Percentiles rank a stretch among this genome's conserved stretches.
Conservation (phyloP, 1,140 invertebrate genomes). For the Drosophila athabasca region DNA sequence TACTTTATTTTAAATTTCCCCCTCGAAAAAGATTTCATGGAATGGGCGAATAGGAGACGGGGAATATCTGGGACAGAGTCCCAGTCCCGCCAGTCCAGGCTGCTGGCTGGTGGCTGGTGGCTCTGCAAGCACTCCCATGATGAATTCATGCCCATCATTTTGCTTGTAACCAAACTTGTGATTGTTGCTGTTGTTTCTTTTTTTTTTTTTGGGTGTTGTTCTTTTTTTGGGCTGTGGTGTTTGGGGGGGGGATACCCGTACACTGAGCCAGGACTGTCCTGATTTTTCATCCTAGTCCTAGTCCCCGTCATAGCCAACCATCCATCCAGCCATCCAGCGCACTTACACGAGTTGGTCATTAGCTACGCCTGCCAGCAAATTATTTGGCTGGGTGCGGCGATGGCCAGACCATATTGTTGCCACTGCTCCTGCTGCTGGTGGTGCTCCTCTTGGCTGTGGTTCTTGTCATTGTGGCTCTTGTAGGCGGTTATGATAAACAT, state of each 20-base stretch:
- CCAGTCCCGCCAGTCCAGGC: not conserved
- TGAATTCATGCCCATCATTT: constrained; percentile 80
- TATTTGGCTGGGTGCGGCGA: constrained; percentile 65
- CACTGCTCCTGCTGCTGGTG: constrained; percentile 10
- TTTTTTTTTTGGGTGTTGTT: constrained; percentile 20
- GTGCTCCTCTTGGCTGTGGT: constrained; percentile 32
- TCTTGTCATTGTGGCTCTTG: constrained; percentile 51
- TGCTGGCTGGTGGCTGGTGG: not conserved
- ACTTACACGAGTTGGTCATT: constrained; percentile 79
- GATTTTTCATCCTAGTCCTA: constrained; percentile 57
- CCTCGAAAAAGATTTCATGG: constrained; percentile 26
- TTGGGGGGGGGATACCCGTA: constrained; percentile 15
- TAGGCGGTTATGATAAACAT: constrained; percentile 76
- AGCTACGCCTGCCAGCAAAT: constrained; percentile 76
- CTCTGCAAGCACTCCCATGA: constrained; percentile 52
- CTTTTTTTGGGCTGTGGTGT: constrained; percentile 21
- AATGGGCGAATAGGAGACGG: not conserved
- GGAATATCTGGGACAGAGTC: constrained; percentile 8
- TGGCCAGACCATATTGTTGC: constrained; percentile 64
- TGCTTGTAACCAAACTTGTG: constrained; percentile 74
- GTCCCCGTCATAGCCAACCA: constrained; percentile 44
- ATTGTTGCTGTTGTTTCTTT: constrained; percentile 58
- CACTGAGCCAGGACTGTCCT: constrained; percentile 42
- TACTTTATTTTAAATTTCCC: constrained; percentile 67
- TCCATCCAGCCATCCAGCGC: constrained; percentile 51